These are phyloP conservation scores for Steatocranus sp. DNA, from an alignment of 2,797 vertebrate genomes.

Conservation along the genomic window DNA sequence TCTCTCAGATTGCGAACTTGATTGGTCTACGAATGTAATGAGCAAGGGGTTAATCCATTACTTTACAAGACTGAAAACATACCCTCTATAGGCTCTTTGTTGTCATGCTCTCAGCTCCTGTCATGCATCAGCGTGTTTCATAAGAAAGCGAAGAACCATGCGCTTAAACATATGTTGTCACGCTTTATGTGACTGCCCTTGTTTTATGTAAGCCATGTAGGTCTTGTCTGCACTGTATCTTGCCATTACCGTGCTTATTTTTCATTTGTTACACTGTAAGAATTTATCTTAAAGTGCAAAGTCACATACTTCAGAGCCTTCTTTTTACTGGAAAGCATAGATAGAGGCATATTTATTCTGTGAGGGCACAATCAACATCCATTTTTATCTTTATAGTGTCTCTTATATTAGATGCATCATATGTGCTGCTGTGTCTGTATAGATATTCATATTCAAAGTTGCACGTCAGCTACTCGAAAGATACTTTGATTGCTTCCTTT, in stretches of 20 bases:
- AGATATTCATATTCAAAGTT: neutral
- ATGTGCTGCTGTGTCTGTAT: neutral
- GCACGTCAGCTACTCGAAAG: neutral
- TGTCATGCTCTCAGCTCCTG: neutral
- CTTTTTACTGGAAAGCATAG: neutral
- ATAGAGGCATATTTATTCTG: neutral
- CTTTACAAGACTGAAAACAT: slow-evolving; percentile 32
- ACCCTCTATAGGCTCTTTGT: neutral
- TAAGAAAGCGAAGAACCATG: neutral
- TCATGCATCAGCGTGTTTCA: neutral
- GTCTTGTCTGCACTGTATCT: neutral
- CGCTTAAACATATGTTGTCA: neutral
- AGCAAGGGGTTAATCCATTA: slow-evolving; percentile 38
- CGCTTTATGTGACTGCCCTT: neutral
- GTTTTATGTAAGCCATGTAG: neutral
- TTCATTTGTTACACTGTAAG: neutral
- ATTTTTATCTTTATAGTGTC: neutral
- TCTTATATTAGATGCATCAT: neutral
- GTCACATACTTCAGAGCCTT: neutral
- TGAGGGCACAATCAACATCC: neutral
- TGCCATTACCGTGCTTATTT: neutral
- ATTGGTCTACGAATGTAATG: slow-evolving; percentile 42
- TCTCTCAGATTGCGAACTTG: slow-evolving; percentile 48
- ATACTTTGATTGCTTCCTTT: neutral
- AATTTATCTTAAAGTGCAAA: neutral